A percentile compares a stretch with the other conserved stretches of the same genome.
Conservation (phyloP, 2,888 invertebrate genomes). For the Sinelater perroti region DNA sequence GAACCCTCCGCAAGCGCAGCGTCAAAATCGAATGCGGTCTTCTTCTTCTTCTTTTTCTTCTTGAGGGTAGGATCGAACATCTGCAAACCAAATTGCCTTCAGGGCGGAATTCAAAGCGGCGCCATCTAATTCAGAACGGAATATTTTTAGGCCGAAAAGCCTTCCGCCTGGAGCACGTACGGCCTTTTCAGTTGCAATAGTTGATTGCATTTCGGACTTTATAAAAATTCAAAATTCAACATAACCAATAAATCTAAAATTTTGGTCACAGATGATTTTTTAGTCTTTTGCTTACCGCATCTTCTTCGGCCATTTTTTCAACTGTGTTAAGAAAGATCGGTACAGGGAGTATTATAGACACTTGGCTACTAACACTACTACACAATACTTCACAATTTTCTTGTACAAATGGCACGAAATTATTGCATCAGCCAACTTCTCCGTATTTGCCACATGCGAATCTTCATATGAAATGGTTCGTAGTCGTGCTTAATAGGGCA, state of each 20-base stretch:
- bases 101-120: too few species aligned
- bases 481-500: neutral
- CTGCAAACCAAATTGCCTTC: too few species aligned
- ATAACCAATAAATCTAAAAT: slow-evolving; percentile 19
- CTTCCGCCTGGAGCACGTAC: slow-evolving; percentile 6
- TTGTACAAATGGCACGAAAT: slow-evolving; percentile 20
- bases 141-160: slow-evolving; percentile 6
- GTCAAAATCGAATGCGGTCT: slow-evolving; percentile 92
- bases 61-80: slow-evolving; percentile 77
- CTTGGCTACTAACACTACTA: slow-evolving; percentile 12
- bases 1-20: slow-evolving; percentile 76
- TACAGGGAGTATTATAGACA: slow-evolving; percentile 7
- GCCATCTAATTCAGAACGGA: slow-evolving; percentile 8
- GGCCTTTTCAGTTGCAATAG: too few species aligned
- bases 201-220: neutral
- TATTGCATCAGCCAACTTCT: slow-evolving; percentile 42
- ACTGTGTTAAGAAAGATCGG: neutral
- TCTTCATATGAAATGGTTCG: slow-evolving; percentile 16
- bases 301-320: slow-evolving; percentile 64
- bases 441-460: slow-evolving; percentile 32
- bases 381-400: slow-evolving; percentile 7
- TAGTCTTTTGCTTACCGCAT: slow-evolving; percentile 59
- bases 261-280: neutral
- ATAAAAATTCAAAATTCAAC: slow-evolving; percentile 1
- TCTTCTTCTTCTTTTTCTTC: slow-evolving; percentile 97